Base-by-base conservation (phyloP, 23 tunicate species). In the Botrylloides violaceus region DNA sequence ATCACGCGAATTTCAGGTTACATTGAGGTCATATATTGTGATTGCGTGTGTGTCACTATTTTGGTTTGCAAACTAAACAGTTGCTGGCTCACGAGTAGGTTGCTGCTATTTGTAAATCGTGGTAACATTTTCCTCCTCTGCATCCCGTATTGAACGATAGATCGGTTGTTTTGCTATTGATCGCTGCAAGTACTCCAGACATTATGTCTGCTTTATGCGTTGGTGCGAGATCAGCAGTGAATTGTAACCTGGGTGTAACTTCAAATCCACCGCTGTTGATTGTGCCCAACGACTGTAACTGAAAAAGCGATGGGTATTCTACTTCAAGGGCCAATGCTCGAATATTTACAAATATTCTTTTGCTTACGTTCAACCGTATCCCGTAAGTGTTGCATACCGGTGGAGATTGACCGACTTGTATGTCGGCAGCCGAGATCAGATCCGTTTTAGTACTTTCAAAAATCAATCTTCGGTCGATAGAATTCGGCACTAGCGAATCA, bases 101-200 rank as follows among this genome's bases (percentile, higher is more conserved):
- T 47, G 74, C 81, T 12, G 48, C 37, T 5, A 66, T 43, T 20
- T n/a, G 26, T 2, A 77, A 32, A 29, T 77, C 74, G 53, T 77
- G 81, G 1, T 77, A 49, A 33, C 81, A 77, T 35, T 27, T 61
- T 33, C 71, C 80, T 43, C 81, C 81, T 25, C 38, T 66, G 36
- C 81, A 77, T 21, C 81, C 81, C 32, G 43, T 77, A 22, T 26
- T 32, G 49, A 77, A 77, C 22, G 26, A n/a, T 73, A 59, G 65
- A 39, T 39, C 56, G 21, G 74, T 25, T 6, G 58, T 68, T 35
- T 68, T n/a, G 47, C 24, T 36, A 28, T 43, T 22, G 23, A 39
- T 39, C 5, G 58, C 9, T 7, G n/a, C n/a, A 19, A 68, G 37
- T 20, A 68, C 74, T 4, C 74, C 74, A 18, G 74, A 39, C 74